These are phyloP conservation scores for Cenopis cana DNA, from an alignment of 2,888 invertebrate genomes.

Conservation along the genomic window DNA sequence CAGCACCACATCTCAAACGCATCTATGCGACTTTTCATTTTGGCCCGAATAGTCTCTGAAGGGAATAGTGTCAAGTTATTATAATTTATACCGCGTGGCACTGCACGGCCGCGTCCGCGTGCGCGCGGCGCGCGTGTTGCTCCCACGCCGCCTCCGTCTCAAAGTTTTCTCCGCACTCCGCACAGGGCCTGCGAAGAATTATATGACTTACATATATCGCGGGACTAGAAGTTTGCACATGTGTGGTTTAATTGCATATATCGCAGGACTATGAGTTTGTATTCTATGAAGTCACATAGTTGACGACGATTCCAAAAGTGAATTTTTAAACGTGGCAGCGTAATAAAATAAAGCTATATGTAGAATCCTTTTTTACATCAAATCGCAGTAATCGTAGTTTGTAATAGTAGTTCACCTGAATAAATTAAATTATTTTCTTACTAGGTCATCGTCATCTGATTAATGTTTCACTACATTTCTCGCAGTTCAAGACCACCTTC, in stretches of 20 bases:
- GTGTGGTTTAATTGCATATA: background rate
- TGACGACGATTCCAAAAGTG: background rate
- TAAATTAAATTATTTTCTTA: too few species aligned
- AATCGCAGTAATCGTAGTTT: too few species aligned
- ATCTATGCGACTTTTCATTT: too few species aligned
- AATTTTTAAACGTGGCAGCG: background rate
- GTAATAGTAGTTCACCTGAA: too few species aligned
- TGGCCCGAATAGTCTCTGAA: too few species aligned
- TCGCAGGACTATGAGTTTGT: background rate
- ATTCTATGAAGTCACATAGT: background rate
- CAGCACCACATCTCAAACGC: too few species aligned
- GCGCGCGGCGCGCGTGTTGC: background rate
- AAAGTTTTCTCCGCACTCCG: slow-evolving; percentile 21
- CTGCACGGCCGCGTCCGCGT: background rate
- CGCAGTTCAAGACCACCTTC: background rate
- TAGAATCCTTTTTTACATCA: too few species aligned
- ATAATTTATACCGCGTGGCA: slow-evolving; percentile 24
- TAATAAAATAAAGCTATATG: background rate
- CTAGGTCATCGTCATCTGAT: too few species aligned
- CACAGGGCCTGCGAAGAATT: background rate
- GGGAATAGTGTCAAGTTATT: too few species aligned
- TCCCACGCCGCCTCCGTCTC: background rate
- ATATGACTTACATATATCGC: background rate
- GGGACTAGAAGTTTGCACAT: background rate
- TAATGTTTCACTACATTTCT: background rate